A percentile compares a stretch with the other conserved stretches of the same genome.
Evolutionary conservation across 2,888 invertebrate genomes (phyloP).

Genomic region (Yponomeuta plumbellus): DNA sequence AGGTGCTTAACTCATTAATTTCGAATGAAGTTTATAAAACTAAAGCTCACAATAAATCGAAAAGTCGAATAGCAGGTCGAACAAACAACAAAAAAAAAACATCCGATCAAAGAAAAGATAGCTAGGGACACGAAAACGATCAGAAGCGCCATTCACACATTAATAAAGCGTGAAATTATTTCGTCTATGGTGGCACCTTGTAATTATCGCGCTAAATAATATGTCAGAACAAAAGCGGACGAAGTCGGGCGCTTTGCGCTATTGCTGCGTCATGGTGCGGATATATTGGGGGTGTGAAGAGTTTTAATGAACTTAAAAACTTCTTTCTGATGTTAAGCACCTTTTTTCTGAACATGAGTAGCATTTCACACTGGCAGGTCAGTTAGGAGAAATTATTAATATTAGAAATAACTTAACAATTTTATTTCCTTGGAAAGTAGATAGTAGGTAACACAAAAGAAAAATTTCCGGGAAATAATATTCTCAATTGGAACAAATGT

Average conservation of each 20-base stretch:
- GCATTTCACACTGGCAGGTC: too few species aligned
- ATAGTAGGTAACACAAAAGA: too few species aligned
- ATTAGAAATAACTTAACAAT: too few species aligned
- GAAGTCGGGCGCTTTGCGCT: conserved; percentile 25
- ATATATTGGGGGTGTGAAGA: neutral
- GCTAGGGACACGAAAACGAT: neutral
- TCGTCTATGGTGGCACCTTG: conserved; percentile 43
- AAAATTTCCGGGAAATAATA: too few species aligned
- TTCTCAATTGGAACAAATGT: too few species aligned
- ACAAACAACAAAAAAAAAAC: neutral
- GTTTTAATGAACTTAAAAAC: neutral
- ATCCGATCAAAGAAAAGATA: neutral
- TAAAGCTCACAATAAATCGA: neutral
- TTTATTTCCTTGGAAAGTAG: too few species aligned
- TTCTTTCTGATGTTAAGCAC: neutral
- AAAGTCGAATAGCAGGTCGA: neutral
- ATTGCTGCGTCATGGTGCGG: conserved; percentile 18
- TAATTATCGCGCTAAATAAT: conserved; percentile 52
- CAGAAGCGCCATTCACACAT: neutral
- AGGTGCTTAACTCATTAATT: too few species aligned
- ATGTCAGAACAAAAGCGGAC: conserved; percentile 35
- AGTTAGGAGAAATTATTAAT: too few species aligned
- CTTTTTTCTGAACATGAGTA: neutral
- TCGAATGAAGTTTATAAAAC: too few species aligned
- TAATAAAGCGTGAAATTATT: conserved; percentile 56